Evolutionary conservation across 1,140 invertebrate genomes (phyloP).

Genomic region (Solenopsis fugax): DNA sequence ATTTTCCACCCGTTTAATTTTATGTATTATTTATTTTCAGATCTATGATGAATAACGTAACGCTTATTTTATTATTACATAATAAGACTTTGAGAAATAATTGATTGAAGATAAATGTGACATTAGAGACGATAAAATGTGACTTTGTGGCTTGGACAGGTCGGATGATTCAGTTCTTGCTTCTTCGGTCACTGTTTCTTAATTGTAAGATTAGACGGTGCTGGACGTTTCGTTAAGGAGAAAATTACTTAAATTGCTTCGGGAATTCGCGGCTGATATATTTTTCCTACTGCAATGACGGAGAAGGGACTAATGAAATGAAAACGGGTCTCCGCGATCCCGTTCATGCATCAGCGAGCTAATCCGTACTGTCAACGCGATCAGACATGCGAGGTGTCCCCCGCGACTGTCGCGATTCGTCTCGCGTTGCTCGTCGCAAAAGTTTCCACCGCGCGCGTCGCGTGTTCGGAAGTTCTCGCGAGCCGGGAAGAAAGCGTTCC

Average conservation of each 20-base stretch:
- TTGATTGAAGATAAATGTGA: not conserved
- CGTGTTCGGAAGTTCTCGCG: slow-evolving; percentile 27
- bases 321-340: not conserved
- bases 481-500: slow-evolving; percentile 41
- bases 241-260: not conserved
- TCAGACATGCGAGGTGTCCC: not conserved
- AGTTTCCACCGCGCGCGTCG: slow-evolving; percentile 5
- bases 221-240: not conserved
- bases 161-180: not conserved
- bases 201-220: not conserved
- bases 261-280: not conserved
- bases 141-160: not conserved
- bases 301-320: slow-evolving; percentile 24
- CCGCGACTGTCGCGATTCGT: not conserved
- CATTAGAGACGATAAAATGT: not conserved
- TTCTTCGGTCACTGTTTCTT: not conserved
- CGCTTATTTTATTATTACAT: not conserved
- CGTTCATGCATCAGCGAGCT: slow-evolving; percentile 2
- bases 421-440: not conserved
- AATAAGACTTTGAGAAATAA: not conserved
- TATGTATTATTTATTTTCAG: not conserved
- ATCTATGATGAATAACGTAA: not conserved
- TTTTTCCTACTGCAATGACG: not conserved
- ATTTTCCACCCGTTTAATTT: not conserved
- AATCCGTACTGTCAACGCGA: slow-evolving; percentile 30